A percentile compares a stretch with the other conserved stretches of the same genome.
phyloP scores from a whole-genome alignment of 2,888 invertebrate genomes.

The Conistra vaccinii region DNA sequence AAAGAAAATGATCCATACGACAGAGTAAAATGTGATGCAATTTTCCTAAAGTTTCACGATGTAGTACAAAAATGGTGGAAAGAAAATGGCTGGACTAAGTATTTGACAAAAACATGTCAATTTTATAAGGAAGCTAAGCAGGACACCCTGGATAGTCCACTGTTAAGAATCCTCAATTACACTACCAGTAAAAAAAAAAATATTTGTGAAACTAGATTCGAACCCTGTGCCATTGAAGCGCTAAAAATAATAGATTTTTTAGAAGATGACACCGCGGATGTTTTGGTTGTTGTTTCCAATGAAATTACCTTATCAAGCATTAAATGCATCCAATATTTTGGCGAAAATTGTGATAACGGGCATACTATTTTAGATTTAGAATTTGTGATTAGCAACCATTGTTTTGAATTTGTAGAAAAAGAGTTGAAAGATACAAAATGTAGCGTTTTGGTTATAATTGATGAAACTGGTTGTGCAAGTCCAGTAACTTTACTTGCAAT shows the following conservation, averaged over 20 bases:
- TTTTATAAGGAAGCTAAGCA: slow-evolving; percentile 37
- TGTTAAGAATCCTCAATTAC: slow-evolving; percentile 28
- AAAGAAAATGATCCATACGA: slow-evolving; percentile 4
- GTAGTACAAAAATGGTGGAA: slow-evolving; percentile 62
- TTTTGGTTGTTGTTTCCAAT: slow-evolving; percentile 20
- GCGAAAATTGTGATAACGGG: background rate
- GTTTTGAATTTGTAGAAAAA: slow-evolving; percentile 24
- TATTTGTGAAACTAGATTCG: slow-evolving; percentile 17
- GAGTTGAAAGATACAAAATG: slow-evolving; percentile 10
- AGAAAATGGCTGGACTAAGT: slow-evolving; percentile 19
- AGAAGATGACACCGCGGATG: slow-evolving; percentile 9
- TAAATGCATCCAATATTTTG: slow-evolving; percentile 32
- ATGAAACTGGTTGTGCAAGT: background rate
- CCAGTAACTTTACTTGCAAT: background rate
- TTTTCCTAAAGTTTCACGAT: slow-evolving; percentile 56
- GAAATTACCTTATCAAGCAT: slow-evolving; percentile 34
- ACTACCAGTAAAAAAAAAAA: slow-evolving; percentile 10
- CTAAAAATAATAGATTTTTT: slow-evolving; percentile 12
- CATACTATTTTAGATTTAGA: slow-evolving; percentile 35
- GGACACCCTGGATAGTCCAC: slow-evolving; percentile 15
- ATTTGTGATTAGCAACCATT: background rate
- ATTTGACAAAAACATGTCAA: slow-evolving; percentile 49
- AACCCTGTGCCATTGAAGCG: slow-evolving; percentile 5
- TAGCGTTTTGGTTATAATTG: slow-evolving; percentile 16
- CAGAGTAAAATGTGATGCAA: slow-evolving; percentile 41